Base-by-base conservation (phyloP, 1,140 invertebrate genomes). In the Eulimnadia texana region DNA sequence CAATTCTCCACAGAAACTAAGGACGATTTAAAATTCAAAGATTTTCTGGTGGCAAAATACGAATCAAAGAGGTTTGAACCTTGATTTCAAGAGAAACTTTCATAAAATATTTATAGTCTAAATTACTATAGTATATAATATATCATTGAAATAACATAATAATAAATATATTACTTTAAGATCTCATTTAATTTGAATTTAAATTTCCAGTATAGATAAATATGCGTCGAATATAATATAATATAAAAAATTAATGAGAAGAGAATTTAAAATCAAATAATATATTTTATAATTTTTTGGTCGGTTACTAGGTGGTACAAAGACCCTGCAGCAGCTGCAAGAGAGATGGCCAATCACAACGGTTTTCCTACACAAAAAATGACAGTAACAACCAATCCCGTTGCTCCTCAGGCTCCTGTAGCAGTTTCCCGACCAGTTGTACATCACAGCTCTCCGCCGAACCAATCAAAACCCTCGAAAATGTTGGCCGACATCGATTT, bases 31-130 rank as follows among this genome's bases (percentile, higher is more conserved):
- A 83, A 85, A 67, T 83, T 92, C 64, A 85, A 85, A 75, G 90
- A 94, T 72, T 84, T 93, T 66, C 91, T 96, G 88, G 81, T 85
- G 27, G 84, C 90, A 66, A 95, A 94, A 75, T 96, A 96, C 72
- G 93, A 96, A 75, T 82, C 85, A 68, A 93, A 93, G 71, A 81
- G 86, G 68, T 85, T 70, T 55, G 61, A 23, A 11, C 13, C 25
- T 50, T 42, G 23, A 19, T 28, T n/a, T 62, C 27, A 60, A 29
- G 13, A 11, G 22, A 60, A 20, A 50, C 49, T 50, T n/a, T 20
- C n/a, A 60, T 55, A n/a, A n/a, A 53, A 16, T 16, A 52, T 2
- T n/a, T 58, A 24, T 52, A 52, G 49, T 52, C 33, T 47, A 2
- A 2, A 24, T n/a, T n/a, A n/a, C n/a, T n/a, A n/a, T n/a, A n/a